Base-by-base conservation (phyloP, 1,140 invertebrate species). In the Forficula auricularia region DNA sequence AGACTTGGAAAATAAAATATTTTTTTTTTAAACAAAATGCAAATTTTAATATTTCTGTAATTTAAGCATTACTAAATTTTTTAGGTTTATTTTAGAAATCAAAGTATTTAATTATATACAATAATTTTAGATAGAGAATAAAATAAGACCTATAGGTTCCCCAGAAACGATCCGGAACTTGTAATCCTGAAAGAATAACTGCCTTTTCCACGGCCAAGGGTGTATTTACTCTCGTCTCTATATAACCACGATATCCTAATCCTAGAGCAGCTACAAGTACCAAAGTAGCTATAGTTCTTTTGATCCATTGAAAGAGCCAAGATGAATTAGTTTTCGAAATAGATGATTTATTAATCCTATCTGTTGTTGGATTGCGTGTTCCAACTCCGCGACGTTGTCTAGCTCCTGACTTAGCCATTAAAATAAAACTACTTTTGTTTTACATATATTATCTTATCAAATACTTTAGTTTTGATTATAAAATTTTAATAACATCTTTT, bases 151-250 rank as follows among this genome's bases (percentile, higher is more conserved):
- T 16, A 20, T n/a, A 22, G 9, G 16, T 42, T 34, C 19, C 27
- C 22, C 15, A 42, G 7, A 22, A 20, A 12, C 27, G n/a, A 14
- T n/a, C 19, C 3, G 32, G 16, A 13, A 18, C 16, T 42, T n/a
- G n/a, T 14, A 13, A 19, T 38, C 13, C 15, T 7, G 19, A 38
- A 3, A 19, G 34, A 15, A 36, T 14, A n/a, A 14, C 52, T 64
- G 84, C 81, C 65, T 79, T 83, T 46, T 77, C 70, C 35, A 72
- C 69, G 54, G 81, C 71, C 42, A 82, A 76, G 0, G 86, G 87
- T 2, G 85, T 90, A 54, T 85, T 88, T 0, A 95, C 82, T 46
- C 82, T 66, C 1, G 86, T 88, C 60, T 88, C 83, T 27, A 88
- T 60, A 55, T 88, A 86, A 8, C 85, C 82, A 51, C 79, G 63